Evolutionary conservation across 2,113 vertebrate genomes (phyloP).

Genomic region (Colius striatus): DNA sequence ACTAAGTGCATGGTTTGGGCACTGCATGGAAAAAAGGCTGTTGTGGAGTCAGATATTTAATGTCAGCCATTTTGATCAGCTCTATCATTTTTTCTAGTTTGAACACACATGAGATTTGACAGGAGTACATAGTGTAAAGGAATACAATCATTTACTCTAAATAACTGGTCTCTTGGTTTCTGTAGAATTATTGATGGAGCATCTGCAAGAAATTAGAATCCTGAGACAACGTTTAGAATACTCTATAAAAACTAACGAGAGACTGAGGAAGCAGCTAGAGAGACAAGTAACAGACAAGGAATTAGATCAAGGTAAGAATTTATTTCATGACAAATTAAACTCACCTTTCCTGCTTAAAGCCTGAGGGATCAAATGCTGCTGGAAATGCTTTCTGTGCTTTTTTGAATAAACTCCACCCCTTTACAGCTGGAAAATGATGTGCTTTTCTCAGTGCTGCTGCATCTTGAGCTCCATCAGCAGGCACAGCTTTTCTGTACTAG

Average conservation of each 20-base stretch:
- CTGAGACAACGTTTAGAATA: slow-evolving; percentile 90
- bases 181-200: slow-evolving; percentile 89
- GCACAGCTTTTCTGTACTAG: neutral
- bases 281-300: slow-evolving; percentile 82
- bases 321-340: neutral
- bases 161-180: slow-evolving; percentile 60
- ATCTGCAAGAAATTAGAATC: slow-evolving; percentile 91
- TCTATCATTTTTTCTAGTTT: neutral
- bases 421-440: neutral
- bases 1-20: neutral
- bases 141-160: slow-evolving; percentile 20
- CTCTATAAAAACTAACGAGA: slow-evolving; percentile 91
- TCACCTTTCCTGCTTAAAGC: neutral
- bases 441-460: neutral
- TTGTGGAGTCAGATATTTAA: neutral
- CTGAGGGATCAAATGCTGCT: neutral
- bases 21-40: neutral
- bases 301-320: slow-evolving; percentile 82
- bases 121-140: slow-evolving; percentile 27
- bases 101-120: slow-evolving; percentile 1
- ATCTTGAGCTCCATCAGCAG: neutral
- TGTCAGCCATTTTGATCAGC: neutral
- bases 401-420: neutral
- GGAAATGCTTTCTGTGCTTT: neutral
- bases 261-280: slow-evolving; percentile 89